Conservation (phyloP, 2,113 vertebrate genomes). For the Tiliqua scincoides region DNA sequence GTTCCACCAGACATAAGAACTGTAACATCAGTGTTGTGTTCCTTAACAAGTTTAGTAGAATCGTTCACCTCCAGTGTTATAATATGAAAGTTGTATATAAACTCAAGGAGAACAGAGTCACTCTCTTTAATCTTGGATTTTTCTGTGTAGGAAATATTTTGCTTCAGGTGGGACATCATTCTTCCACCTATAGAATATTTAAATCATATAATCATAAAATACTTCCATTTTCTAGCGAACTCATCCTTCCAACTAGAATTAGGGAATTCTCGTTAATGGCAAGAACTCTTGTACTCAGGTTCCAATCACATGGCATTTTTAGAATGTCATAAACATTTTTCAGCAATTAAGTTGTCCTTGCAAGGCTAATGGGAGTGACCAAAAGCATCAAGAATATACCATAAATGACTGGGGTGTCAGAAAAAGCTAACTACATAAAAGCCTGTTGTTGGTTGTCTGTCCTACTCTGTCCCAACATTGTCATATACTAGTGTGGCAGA, state of each 20-base stretch:
- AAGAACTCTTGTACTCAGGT: background rate
- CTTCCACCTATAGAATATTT: background rate
- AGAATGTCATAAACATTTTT: background rate
- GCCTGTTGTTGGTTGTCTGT: background rate
- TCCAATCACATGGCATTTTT: background rate
- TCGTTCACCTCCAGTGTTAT: background rate
- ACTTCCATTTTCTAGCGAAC: background rate
- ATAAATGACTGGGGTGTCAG: background rate
- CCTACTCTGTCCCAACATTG: background rate
- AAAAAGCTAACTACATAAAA: background rate
- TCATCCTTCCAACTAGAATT: background rate
- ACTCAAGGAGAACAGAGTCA: fast-evolving
- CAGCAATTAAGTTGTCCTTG: background rate
- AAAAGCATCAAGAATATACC: background rate
- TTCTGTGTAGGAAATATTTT: background rate
- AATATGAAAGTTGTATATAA: background rate
- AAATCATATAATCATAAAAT: background rate
- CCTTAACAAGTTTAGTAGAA: background rate
- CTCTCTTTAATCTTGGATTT: background rate
- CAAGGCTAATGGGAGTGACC: background rate
- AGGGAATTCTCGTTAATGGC: background rate
- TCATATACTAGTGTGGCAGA: background rate
- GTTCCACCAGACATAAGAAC: background rate
- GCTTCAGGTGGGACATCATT: background rate
- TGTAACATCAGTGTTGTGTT: background rate